Base-by-base conservation (phyloP, 2,797 vertebrate species). In the Rhinella marina region DNA sequence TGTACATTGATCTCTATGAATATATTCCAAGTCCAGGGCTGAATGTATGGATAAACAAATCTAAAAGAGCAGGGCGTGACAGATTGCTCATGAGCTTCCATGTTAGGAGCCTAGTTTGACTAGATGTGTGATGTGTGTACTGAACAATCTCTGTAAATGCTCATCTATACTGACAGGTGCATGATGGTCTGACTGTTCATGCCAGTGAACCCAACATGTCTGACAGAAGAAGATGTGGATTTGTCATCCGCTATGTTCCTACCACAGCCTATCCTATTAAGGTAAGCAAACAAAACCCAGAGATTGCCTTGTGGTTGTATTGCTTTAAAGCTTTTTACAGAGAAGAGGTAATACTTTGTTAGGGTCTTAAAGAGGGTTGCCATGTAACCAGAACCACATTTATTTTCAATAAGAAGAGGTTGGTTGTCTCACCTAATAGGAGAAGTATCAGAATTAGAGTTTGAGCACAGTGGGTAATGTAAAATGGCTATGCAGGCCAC, bases 171-270 rank as follows among this genome's bases (percentile, higher is more conserved):
- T 76, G 1, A 1, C 29, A 96, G 96, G 85, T 96, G 82, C 96
- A 96, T 23, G 95, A 96, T 89, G 95, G 95, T 78, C 80, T 96
- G 59, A 93, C 96, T 7, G 92, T 96, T 61, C 95, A 96, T 76
- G 94, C 93, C 88, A 96, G 95, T 88, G 94, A 96, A 19, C 84
- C 95, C 75, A 96, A 96, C 93, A 94, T 86, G 13, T 96, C 95
- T n/a, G 90, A 92, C 79, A 93, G 50, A 81, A 94, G 96, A 62
- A 94, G 95, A 80, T 96, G 95, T 91, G 96, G 95, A 48, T 95
- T 96, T 29, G 95, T 96, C 56, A 94, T 96, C 62, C 95, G 95
- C 16, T 96, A 95, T 54, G 92, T 96, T 64, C 93, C 95, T 72
- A 95, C 96, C 25, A 91, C 78, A 88, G 94, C 95, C 5, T 94